Evolutionary conservation across 2,113 vertebrate species (phyloP), one percentile per base, ranked within the genome.

Genomic region (Chunga burmeisteri): DNA sequence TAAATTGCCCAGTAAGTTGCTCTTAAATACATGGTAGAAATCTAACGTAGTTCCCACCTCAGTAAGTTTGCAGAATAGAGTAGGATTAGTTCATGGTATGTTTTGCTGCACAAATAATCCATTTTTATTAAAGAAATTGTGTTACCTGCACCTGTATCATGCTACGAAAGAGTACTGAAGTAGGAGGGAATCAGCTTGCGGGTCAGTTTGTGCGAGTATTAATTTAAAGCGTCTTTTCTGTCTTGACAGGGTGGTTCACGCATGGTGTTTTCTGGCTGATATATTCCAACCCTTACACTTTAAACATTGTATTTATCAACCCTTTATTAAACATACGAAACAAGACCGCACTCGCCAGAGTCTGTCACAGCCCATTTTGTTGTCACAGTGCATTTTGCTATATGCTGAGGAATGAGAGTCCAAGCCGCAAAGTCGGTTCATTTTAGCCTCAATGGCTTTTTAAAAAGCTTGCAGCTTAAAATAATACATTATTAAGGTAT

Each of bases 351-450:
- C 74, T 91, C 13, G 23, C 83, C 87, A 84, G 70, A 77, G 78
- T 40, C 94, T 95, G 94, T 95, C 97, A 91, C 87, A 90, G 78
- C 66, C 94, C 59, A 96, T 97, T 98, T 96, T 97, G 88, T 88
- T 95, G 95, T 96, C 68, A 74, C 74, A 73, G 74, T 16, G 44
- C 56, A 10, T 97, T 97, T 94, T 95, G 85, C 88, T 93, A 1
- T 52, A 13, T 38, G 81, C 86, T 81, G 71, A 88, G 61, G 85
- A 96, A 68, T 83, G 93, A 95, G 77, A 95, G 94, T 23, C 95
- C 95, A 96, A 94, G 94, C 96, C 91, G 8, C 96, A 93, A 72
- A 94, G 62, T 56, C 10, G 0, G 38, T 63, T 95, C 30, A 1
- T 75, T 96, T 95, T 42, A 90, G 71, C 74, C 88, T 86, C 79